Evolutionary conservation across 1,140 invertebrate genomes (phyloP).

Genomic region (Carcinoscorpius rotundicauda): DNA sequence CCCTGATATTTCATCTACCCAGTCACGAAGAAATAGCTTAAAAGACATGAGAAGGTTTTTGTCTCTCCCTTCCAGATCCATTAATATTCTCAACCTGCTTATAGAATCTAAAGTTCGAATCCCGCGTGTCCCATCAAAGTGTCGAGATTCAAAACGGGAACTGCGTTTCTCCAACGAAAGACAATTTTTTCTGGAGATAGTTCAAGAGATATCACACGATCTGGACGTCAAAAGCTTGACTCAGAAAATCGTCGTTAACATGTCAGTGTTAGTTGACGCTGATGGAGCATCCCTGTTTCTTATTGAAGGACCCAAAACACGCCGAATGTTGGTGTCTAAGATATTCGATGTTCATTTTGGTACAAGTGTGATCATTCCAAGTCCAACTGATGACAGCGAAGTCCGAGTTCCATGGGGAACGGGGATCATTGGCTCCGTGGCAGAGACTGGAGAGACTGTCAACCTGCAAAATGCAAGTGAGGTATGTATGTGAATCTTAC

Average conservation of each 20-base stretch:
- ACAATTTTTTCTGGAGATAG: constrained; percentile 37
- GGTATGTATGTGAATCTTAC: no score
- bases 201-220: constrained; percentile 39
- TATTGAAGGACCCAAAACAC: constrained; percentile 33
- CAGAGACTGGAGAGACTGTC: constrained; percentile 25
- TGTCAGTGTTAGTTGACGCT: constrained; percentile 35
- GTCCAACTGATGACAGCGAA: constrained; percentile 12
- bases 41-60: constrained; percentile 37
- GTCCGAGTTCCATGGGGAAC: constrained; percentile 21
- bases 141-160: constrained; percentile 35
- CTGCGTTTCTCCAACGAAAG: constrained; percentile 33
- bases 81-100: constrained; percentile 37
- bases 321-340: constrained; percentile 36
- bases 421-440: constrained; percentile 26
- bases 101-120: constrained; percentile 38
- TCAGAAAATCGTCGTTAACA: constrained; percentile 37
- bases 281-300: constrained; percentile 39
- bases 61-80: constrained; percentile 38
- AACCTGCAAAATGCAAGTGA: constrained; percentile 32
- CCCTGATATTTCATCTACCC: constrained; percentile 16
- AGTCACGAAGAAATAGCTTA: constrained; percentile 31
- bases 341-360: constrained; percentile 27
- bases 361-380: constrained; percentile 22
- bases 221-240: constrained; percentile 37
- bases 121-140: constrained; percentile 23